Conservation (phyloP, 2,888 invertebrate species). For the Synanthedon formicaeformis region DNA sequence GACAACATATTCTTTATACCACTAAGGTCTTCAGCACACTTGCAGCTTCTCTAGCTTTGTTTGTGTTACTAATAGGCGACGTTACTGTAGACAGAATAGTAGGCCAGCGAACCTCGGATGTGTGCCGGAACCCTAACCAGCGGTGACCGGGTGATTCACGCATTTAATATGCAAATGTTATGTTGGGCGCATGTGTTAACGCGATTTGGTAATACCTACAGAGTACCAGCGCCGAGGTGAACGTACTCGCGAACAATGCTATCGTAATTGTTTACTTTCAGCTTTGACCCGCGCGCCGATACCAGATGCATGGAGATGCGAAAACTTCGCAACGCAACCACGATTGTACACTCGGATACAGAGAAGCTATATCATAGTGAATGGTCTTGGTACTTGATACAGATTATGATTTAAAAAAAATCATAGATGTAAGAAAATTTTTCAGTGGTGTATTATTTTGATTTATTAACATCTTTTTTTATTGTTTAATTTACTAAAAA, state of each 20-base stretch:
- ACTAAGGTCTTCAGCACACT: too few species aligned
- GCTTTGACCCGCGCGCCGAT: constrained; percentile 28
- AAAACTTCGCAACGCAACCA: constrained; percentile 46
- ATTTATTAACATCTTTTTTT: too few species aligned
- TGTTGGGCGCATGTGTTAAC: constrained; percentile 10
- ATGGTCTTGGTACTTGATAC: too few species aligned
- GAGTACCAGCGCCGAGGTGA: constrained; percentile 20
- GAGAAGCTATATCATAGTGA: too few species aligned
- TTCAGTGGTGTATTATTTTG: too few species aligned
- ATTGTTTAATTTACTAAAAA: too few species aligned
- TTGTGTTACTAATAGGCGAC: too few species aligned
- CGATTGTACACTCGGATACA: constrained; percentile 3
- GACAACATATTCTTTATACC: too few species aligned
- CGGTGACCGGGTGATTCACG: constrained; percentile 11
- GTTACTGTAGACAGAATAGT: too few species aligned
- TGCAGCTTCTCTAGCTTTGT: too few species aligned
- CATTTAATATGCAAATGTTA: constrained; percentile 23
- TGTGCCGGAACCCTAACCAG: neutral
- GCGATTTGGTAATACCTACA: constrained; percentile 19
- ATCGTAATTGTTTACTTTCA: constrained; percentile 59
- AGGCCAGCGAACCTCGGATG: neutral
- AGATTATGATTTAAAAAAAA: too few species aligned
- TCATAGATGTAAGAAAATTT: too few species aligned
- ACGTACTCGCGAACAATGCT: constrained; percentile 44
- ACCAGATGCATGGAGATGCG: constrained; percentile 30